phyloP scores from a whole-genome alignment of 2,113 vertebrate genomes.

The Spea bombifrons region DNA sequence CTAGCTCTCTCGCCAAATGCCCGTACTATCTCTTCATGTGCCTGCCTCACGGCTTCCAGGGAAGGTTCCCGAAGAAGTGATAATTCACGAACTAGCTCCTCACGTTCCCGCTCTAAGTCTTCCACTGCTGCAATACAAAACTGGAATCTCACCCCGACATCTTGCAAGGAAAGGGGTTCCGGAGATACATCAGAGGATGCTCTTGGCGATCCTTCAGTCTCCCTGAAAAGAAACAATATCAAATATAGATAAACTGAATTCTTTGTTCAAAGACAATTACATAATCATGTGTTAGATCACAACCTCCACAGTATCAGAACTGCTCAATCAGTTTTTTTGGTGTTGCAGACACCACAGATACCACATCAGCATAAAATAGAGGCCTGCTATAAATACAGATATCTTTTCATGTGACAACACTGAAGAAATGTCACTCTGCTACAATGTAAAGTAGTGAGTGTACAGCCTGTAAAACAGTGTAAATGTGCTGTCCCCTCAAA shows the following conservation, averaged over 20 bases:
- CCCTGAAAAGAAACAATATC: neutral
- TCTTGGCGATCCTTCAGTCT: neutral
- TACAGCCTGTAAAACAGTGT: no score
- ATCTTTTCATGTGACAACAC: no score
- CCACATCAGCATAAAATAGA: no score
- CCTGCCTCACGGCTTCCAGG: slow-evolving; percentile 67
- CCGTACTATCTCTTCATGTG: slow-evolving; percentile 72
- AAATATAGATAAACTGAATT: neutral
- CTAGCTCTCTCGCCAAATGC: slow-evolving; percentile 76
- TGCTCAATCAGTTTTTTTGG: no score
- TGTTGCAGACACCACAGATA: no score
- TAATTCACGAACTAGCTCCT: slow-evolving; percentile 75
- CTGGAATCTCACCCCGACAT: slow-evolving; percentile 67
- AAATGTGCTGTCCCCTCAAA: no score
- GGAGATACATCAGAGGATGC: neutral
- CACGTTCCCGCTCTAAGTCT: slow-evolving; percentile 72
- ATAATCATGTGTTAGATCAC: no score
- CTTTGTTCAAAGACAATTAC: no score
- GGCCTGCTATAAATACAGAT: no score
- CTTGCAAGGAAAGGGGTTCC: slow-evolving; percentile 56
- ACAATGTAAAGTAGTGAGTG: no score
- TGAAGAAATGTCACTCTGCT: no score
- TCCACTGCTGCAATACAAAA: slow-evolving; percentile 79
- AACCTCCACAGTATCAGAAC: no score
- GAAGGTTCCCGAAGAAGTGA: slow-evolving; percentile 71